Evolutionary conservation across 37 sponge, comb jelly and placozoan species (phyloP), one percentile per base, ranked within the genome.

Genomic region (Oopsacas minuta): DNA sequence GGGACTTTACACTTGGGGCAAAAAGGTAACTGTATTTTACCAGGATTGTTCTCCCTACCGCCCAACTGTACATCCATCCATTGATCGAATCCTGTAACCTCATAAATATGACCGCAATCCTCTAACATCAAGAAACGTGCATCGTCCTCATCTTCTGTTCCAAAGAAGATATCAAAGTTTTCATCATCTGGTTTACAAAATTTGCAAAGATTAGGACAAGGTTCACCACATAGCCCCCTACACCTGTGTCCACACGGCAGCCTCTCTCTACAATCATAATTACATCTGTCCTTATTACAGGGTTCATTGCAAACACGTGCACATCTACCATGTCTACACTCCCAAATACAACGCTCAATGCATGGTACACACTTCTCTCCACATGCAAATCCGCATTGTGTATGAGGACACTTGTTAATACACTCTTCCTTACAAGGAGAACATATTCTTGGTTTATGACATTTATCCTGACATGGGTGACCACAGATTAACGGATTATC

Each of bases 101-200:
- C 95, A 75, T 92, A 89, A 22, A 94, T 83, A 52, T 94, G 95
- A 1, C 37, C 37, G 37, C 95, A 94, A 37, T 94, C 95, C 81
- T 88, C 83, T n/a, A 94, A 85, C 32, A 89, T 46, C 36, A 94
- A 81, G 52, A 94, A 94, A 25, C 88, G 38, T 7, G 95, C 95
- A 85, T 92, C 89, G 52, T 37, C 35, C 36, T 92, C 88, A 53
- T 94, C 95, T 87, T 94, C 95, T 75, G 22, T 53, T 36, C 95
- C 95, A 90, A 94, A 94, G 82, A 94, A 94, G 38, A 90, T 89
- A 32, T 90, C 93, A 35, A 38, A 25, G 32, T 90, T 90, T 75
- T 89, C 85, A 36, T 90, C 85, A 17, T 37, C 82, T 1, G 28
- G 52, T 25, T 86, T 25, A 37, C 93, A 93, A 20, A 83, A 37